Conservation (phyloP, 53 echinoderm and acorn worm species). For the Paracentrotus lividus region DNA sequence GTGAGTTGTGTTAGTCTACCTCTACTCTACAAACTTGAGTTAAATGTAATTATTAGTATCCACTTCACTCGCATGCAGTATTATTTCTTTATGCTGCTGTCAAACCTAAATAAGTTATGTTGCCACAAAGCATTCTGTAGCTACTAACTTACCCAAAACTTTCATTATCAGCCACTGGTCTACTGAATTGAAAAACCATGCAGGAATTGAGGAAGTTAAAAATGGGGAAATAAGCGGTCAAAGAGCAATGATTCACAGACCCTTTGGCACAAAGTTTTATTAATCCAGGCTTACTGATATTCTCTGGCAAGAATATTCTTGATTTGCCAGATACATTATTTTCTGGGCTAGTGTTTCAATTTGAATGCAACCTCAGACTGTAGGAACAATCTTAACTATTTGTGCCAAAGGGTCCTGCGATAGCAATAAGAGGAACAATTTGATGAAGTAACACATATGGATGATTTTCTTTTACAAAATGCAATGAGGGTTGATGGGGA, state of each 20-base stretch:
- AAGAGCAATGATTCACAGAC: neutral
- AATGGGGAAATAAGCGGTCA: neutral
- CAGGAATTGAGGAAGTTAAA: neutral
- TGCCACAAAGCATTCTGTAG: neutral
- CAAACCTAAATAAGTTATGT: constrained; percentile 4
- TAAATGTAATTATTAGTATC: neutral
- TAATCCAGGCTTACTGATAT: neutral
- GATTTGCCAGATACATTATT: no score
- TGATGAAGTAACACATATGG: no score
- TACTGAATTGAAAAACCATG: constrained; percentile 38
- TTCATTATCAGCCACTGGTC: constrained; percentile 49
- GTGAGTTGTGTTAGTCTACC: neutral
- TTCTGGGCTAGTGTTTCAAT: no score
- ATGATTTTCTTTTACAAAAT: no score
- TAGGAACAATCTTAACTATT: no score
- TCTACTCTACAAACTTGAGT: neutral
- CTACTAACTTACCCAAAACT: constrained; percentile 49
- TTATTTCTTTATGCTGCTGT: constrained; percentile 5
- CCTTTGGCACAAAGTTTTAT: neutral
- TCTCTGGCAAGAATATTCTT: no score
- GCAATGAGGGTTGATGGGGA: no score
- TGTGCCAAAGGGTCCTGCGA: no score
- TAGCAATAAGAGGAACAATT: no score
- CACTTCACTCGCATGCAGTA: neutral
- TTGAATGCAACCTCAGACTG: no score